These are phyloP conservation scores for Dryococelus australis DNA, from an alignment of 2,888 invertebrate genomes.

Conservation along the genomic window DNA sequence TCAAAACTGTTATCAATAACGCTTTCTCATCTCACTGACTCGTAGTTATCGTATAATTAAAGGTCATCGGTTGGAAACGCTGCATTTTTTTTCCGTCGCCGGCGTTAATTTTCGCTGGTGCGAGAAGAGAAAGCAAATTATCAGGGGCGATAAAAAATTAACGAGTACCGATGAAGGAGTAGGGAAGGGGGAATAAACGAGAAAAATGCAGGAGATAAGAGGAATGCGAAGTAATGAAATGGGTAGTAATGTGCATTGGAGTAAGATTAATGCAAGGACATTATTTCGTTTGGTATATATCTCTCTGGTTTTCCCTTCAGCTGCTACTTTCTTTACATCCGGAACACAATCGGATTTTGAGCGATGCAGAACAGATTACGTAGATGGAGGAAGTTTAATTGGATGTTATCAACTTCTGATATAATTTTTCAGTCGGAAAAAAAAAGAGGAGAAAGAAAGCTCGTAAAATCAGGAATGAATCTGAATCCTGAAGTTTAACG, in stretches of 20 bases:
- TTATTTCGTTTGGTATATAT: neutral
- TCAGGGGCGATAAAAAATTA: neutral
- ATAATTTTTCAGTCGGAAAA: conserved; percentile 33
- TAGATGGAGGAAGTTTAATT: conserved; percentile 34
- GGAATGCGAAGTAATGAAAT: neutral
- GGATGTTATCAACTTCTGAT: conserved; percentile 37
- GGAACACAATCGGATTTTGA: conserved; percentile 24
- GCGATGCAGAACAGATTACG: conserved; percentile 17
- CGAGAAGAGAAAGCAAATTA: conserved; percentile 9
- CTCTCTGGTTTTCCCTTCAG: neutral
- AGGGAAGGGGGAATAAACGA: neutral
- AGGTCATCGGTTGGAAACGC: conserved; percentile 4
- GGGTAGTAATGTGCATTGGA: conserved; percentile 21
- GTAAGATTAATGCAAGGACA: conserved; percentile 29
- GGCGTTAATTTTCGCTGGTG: neutral
- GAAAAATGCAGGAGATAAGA: conserved; percentile 21
- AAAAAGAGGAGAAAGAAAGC: neutral
- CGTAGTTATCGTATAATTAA: neutral
- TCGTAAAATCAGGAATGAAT: neutral
- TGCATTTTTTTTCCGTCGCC: neutral
- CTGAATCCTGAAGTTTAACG: conserved; percentile 11
- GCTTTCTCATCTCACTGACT: neutral
- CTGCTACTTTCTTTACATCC: conserved; percentile 12
- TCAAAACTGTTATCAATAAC: neutral
- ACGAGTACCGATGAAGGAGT: neutral